Conservation (phyloP, 1,140 invertebrate genomes). For the Neodiprion virginianus region DNA sequence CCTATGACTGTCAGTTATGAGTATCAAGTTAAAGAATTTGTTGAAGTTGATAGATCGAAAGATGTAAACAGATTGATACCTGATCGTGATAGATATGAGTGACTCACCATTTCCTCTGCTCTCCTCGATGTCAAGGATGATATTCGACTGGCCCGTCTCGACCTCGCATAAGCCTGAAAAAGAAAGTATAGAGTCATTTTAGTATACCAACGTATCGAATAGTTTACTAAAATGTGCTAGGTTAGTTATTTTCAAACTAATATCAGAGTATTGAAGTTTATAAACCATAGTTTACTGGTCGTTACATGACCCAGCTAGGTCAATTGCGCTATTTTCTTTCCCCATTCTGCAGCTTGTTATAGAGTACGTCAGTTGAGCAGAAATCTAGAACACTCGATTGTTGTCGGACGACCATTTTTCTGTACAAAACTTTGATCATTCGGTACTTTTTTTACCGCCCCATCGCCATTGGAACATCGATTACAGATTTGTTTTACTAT, state of each 20-base stretch:
- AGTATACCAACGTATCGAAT: too few relatives aligned
- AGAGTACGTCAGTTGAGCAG: too few relatives aligned
- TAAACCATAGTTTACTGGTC: too few relatives aligned
- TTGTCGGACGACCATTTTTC: not conserved
- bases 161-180: conserved; percentile 81
- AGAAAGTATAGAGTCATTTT: conserved; percentile 3
- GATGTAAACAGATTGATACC: not conserved
- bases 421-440: not conserved
- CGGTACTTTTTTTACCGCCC: not conserved
- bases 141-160: conserved; percentile 83
- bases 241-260: too few relatives aligned
- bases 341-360: too few relatives aligned
- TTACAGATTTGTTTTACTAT: not conserved
- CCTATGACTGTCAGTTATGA: not conserved
- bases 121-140: conserved; percentile 89
- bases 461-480: not conserved
- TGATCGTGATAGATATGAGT: not conserved
- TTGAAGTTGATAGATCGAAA: not conserved
- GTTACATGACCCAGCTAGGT: too few relatives aligned
- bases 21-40: not conserved
- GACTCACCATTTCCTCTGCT: conserved; percentile 84
- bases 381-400: not conserved
- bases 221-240: too few relatives aligned
- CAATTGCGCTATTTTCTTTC: too few relatives aligned
- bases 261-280: too few relatives aligned